Evolutionary conservation across 2,113 vertebrate genomes (phyloP).

Genomic region (Furnarius figulus): DNA sequence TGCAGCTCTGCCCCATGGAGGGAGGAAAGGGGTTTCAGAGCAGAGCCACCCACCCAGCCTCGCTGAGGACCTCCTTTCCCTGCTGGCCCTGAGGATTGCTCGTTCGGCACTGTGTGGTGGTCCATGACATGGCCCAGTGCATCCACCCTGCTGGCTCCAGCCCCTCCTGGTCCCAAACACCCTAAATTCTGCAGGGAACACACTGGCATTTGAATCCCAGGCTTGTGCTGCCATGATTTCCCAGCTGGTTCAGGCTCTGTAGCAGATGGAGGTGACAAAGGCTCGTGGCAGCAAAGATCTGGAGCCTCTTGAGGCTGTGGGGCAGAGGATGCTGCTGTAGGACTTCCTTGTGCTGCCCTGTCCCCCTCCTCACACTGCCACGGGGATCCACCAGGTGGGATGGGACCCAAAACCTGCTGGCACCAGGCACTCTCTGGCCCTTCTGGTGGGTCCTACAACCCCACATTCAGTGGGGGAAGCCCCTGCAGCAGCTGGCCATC

Average conservation of each 20-base stretch:
- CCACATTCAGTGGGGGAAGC: accelerated
- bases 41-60: background rate
- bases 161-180: background rate
- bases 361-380: accelerated
- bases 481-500: background rate
- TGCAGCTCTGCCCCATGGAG: background rate
- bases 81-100: background rate
- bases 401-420: background rate
- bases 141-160: background rate
- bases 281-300: background rate
- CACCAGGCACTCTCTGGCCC: accelerated
- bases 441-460: background rate
- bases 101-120: accelerated
- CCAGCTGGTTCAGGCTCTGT: background rate
- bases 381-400: too few relatives aligned
- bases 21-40: background rate
- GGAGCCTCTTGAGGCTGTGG: background rate
- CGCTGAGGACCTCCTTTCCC: background rate
- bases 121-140: background rate
- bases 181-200: background rate
- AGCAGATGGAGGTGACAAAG: background rate
- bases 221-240: accelerated
- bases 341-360: background rate
- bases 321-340: background rate
- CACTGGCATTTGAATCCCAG: accelerated